phyloP scores from a whole-genome alignment of 37 sponge, comb jelly and placozoan genomes.

The Tethya wilhelma region DNA sequence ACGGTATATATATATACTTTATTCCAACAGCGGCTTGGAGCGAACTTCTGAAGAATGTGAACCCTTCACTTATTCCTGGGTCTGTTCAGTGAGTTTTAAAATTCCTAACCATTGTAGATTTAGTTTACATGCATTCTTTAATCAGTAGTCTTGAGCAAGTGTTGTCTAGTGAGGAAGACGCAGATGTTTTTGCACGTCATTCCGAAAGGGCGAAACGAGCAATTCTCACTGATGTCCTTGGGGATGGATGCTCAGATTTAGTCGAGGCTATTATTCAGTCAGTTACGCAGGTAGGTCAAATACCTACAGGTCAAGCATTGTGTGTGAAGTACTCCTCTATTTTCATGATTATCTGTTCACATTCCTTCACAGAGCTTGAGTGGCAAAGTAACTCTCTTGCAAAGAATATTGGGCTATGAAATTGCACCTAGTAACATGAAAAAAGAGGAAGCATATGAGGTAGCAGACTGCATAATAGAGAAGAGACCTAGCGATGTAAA shows the following conservation, averaged over 20 bases:
- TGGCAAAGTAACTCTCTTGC: neutral
- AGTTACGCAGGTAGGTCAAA: neutral
- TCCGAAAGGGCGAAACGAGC: neutral
- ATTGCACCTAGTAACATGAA: neutral
- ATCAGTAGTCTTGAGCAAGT: neutral
- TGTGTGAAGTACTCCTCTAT: constrained; percentile 1
- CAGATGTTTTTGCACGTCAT: neutral
- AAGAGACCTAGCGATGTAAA: neutral
- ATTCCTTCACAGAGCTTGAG: constrained; percentile 1
- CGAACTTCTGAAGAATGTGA: neutral
- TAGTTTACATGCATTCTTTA: constrained; percentile 3
- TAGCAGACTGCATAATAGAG: neutral
- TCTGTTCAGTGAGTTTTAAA: neutral
- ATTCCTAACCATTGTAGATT: constrained; percentile 1
- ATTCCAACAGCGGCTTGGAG: neutral
- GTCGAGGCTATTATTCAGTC: constrained; percentile 1
- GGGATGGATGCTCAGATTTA: neutral
- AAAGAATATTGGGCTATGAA: neutral
- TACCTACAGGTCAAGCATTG: constrained; percentile 1
- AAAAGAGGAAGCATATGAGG: neutral
- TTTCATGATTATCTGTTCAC: constrained; percentile 3
- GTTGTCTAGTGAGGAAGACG: neutral
- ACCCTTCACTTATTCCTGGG: neutral
- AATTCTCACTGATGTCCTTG: neutral
- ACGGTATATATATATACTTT: too few species aligned